Evolutionary conservation across 2,113 vertebrate species (phyloP).

Genomic region (Paradisaea rubra): DNA sequence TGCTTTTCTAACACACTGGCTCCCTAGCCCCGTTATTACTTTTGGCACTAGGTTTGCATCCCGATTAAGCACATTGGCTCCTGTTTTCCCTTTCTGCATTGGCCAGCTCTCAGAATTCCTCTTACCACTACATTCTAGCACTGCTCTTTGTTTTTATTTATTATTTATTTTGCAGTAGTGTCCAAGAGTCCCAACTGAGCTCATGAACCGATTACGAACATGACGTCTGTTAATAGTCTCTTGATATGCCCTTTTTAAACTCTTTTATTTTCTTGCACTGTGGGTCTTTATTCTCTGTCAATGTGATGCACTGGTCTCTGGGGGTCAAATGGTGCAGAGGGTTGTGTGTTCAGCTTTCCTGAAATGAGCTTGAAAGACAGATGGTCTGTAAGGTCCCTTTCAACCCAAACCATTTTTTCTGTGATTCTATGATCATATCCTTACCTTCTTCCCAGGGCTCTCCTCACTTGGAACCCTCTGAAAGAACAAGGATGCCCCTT

Average conservation of each 20-base stretch:
- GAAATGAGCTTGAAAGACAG: neutral
- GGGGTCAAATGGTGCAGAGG: neutral
- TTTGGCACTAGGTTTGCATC: slow-evolving; percentile 54
- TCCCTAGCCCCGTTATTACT: slow-evolving; percentile 37
- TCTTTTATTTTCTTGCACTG: neutral
- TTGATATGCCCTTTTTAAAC: neutral
- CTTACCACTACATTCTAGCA: slow-evolving; percentile 25
- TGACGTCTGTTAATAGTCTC: neutral
- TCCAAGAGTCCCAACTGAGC: slow-evolving; percentile 12
- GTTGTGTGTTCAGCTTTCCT: neutral
- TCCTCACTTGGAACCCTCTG: neutral
- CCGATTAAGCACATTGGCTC: slow-evolving; percentile 54
- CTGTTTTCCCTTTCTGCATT: slow-evolving; percentile 28
- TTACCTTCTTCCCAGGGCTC: neutral
- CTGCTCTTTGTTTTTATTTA: slow-evolving; percentile 13
- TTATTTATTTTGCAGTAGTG: slow-evolving; percentile 33
- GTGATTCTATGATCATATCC: neutral
- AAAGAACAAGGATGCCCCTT: neutral
- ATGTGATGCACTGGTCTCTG: neutral
- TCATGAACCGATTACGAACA: neutral
- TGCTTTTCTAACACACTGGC: slow-evolving; percentile 48
- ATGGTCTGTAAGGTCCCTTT: neutral
- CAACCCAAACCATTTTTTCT: neutral
- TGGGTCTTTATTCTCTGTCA: neutral
- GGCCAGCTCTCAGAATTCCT: slow-evolving; percentile 38